Evolutionary conservation across 2,888 invertebrate species (phyloP), one percentile per base, ranked within the genome.

Genomic region (Trypoxylon attenuatum): DNA sequence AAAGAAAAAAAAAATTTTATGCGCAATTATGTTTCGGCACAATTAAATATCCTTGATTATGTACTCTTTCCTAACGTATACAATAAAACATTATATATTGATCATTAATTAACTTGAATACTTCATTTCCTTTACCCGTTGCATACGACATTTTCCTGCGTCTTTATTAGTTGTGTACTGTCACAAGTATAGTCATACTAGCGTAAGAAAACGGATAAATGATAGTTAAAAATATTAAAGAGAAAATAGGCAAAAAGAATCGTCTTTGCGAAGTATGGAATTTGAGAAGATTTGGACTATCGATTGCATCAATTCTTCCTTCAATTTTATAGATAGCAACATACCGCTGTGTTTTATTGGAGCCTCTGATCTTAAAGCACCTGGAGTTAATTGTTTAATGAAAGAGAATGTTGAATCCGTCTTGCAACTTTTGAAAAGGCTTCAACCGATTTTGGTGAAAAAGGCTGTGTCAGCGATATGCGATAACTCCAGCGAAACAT

Each of bases 361-460:
- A 73, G 79, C 88, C 10, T 13, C 33, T 47, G 89, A 90, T 73
- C 88, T 88, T 2, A 88, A 89, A 61, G 88, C 89, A 72, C 89
- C 90, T 10, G 90, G 90, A 4, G 88, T 90, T 27, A 91, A 92
- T 82, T 94, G 94, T 84, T 89, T 94, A 46, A 88, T 90, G 51
- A 89, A 90, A 79, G 90, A 90, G 59, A 89, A 91, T 71, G 88
- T 92, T 5, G 88, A 89, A 54, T 89, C 90, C 49, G 92, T 93
- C 10, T 89, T 93, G 76, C 88, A 90, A 77, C 84, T 94, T 42
- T 85, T 93, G 51, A 91, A 91, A 85, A 87, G 90, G 5, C 88
- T 94, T 49, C 91, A 92, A 77, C 91, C 91, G 1, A 90, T 92
- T 79, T 84, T 94, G 64, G 89, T 90, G 41, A 85, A 88, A 68